Conservation (phyloP, 2,797 vertebrate species). For the Chelon labrosus region DNA sequence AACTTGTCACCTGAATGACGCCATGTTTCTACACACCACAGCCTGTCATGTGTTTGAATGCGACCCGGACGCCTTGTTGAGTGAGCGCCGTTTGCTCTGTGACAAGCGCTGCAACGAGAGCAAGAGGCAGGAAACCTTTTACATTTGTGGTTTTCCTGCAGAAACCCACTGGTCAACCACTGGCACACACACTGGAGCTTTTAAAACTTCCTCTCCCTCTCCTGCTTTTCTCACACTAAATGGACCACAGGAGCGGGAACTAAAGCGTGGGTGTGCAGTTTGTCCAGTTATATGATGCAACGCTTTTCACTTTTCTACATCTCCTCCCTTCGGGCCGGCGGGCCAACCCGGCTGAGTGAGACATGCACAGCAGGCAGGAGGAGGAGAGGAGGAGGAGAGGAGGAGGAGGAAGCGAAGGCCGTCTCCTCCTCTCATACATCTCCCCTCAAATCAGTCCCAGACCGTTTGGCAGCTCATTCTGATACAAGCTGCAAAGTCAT, state of each 20-base stretch:
- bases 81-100: constrained; percentile 21
- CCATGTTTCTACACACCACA: not conserved
- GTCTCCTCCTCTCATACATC: constrained; percentile 79
- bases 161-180: constrained; percentile 55
- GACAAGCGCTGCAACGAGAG: constrained; percentile 44
- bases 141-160: constrained; percentile 54
- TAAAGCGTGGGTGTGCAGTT: not conserved
- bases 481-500: constrained; percentile 59
- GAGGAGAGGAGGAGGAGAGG: constrained; percentile 11
- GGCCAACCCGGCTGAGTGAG: constrained; percentile 68
- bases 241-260: constrained; percentile 20
- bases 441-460: constrained; percentile 74
- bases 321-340: constrained; percentile 48
- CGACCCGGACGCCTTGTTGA: not conserved
- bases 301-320: constrained; percentile 31
- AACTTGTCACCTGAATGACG: not conserved
- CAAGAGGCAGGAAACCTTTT: constrained; percentile 43
- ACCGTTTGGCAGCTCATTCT: constrained; percentile 65
- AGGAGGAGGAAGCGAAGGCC: constrained; percentile 10
- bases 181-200: constrained; percentile 39
- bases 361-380: constrained; percentile 59
- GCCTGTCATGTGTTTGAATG: not conserved
- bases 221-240: constrained; percentile 20
- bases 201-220: constrained; percentile 17
- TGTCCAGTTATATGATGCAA: constrained; percentile 71